These are phyloP conservation scores for Girardinichthys multiradiatus DNA, from an alignment of 2,113 vertebrate genomes.

Conservation along the genomic window DNA sequence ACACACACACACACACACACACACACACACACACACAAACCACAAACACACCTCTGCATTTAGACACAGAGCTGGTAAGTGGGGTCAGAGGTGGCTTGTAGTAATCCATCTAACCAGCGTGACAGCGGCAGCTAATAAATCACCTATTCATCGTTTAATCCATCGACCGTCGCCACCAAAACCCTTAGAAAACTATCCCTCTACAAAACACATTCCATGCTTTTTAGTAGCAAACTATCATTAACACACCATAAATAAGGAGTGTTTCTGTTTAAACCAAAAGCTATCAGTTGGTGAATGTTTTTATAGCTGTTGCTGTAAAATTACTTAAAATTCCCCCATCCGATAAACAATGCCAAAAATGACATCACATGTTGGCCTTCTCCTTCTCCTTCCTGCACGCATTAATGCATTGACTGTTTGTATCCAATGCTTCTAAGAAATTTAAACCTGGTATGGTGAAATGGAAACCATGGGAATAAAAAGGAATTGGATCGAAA, in stretches of 20 bases:
- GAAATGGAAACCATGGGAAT: no score
- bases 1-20: slow-evolving; percentile 50
- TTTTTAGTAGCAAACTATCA: slow-evolving; percentile 2
- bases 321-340: neutral
- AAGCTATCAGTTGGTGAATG: neutral
- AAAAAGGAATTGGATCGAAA: no score
- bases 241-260: slow-evolving; percentile 2
- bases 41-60: slow-evolving; percentile 57
- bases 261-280: slow-evolving; percentile 3
- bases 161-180: slow-evolving; percentile 77
- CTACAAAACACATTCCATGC: slow-evolving; percentile 34
- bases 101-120: slow-evolving; percentile 86
- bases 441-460: no score
- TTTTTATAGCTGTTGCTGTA: neutral
- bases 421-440: no score
- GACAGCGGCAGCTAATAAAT: slow-evolving; percentile 87
- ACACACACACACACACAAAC: slow-evolving; percentile 58
- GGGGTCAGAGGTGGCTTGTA: slow-evolving; percentile 85
- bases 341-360: neutral
- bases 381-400: no score
- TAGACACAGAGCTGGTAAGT: slow-evolving; percentile 79
- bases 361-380: neutral
- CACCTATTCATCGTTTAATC: slow-evolving; percentile 88
- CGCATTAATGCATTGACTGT: neutral
- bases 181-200: slow-evolving; percentile 77